Percentiles rank a stretch among this genome's conserved stretches.
phyloP scores from a whole-genome alignment of 2,888 invertebrate genomes.

The Phragmatobia fuliginosa region DNA sequence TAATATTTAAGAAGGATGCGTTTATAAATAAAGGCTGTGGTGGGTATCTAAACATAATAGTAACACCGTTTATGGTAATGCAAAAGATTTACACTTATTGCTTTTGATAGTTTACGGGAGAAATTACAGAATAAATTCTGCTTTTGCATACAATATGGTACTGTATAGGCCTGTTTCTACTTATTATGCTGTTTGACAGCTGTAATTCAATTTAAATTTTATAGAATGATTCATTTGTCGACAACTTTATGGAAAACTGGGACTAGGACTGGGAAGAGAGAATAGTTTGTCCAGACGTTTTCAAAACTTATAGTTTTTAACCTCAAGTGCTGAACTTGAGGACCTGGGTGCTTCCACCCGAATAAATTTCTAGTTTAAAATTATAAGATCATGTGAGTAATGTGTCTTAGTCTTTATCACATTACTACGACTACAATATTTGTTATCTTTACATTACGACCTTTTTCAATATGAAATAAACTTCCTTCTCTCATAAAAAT shows the following conservation, averaged over 20 bases:
- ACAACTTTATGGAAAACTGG: not conserved
- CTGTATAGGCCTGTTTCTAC: slow-evolving; percentile 22
- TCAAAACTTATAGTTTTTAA: not conserved
- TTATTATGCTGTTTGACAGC: slow-evolving; percentile 37
- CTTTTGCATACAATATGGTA: slow-evolving; percentile 48
- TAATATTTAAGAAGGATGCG: slow-evolving; percentile 68
- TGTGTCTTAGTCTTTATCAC: not conserved
- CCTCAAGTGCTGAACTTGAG: not conserved
- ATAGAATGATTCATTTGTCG: slow-evolving; percentile 17
- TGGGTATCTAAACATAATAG: slow-evolving; percentile 67
- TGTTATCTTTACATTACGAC: not conserved
- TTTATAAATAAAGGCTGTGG: slow-evolving; percentile 71
- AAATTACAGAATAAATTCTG: slow-evolving; percentile 53
- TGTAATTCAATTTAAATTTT: slow-evolving; percentile 25
- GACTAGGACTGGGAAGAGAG: not conserved
- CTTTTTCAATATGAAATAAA: not conserved
- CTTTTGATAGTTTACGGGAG: slow-evolving; percentile 59
- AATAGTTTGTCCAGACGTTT: not conserved
- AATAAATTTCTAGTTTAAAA: no score
- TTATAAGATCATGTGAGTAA: not conserved
- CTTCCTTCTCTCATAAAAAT: not conserved
- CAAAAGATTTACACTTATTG: slow-evolving; percentile 72
- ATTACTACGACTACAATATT: not conserved
- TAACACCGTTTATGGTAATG: slow-evolving; percentile 73
- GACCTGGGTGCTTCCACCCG: not conserved